phyloP scores from a whole-genome alignment of 2,888 invertebrate genomes.

The Harpalus rubripes region DNA sequence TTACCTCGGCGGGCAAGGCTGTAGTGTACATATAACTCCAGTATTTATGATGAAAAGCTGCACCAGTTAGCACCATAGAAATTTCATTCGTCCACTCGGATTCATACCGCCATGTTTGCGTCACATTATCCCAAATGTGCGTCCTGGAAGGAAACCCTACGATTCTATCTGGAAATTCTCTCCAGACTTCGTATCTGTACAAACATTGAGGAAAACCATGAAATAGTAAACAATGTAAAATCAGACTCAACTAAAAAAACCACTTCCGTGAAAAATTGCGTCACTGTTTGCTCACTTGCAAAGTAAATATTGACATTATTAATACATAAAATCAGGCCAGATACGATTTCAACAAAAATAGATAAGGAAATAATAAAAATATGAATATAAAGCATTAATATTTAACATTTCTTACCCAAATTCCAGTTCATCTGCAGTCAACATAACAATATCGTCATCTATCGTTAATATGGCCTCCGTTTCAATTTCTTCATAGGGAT shows the following conservation, averaged over 20 bases:
- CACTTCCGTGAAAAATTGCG: background rate
- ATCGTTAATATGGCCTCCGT: slow-evolving; percentile 97
- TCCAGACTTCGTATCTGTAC: slow-evolving; percentile 89
- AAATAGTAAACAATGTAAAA: slow-evolving; percentile 15
- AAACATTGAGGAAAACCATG: background rate
- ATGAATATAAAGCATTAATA: background rate
- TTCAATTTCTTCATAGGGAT: slow-evolving; percentile 96
- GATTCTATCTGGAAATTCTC: slow-evolving; percentile 97
- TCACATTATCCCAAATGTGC: slow-evolving; percentile 95
- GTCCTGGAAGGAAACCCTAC: slow-evolving; percentile 97
- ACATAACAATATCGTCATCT: slow-evolving; percentile 97
- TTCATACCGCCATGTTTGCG: slow-evolving; percentile 93
- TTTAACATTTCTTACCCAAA: slow-evolving; percentile 83
- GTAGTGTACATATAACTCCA: slow-evolving; percentile 97
- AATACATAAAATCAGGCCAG: background rate
- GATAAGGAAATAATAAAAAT: background rate
- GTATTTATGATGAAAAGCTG: slow-evolving; percentile 97
- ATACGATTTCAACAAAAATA: background rate
- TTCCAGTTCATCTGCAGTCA: slow-evolving; percentile 96
- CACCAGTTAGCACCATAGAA: slow-evolving; percentile 97
- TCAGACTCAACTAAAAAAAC: background rate
- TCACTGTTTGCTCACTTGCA: background rate
- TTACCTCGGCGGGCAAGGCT: slow-evolving; percentile 90
- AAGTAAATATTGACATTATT: slow-evolving; percentile 14
- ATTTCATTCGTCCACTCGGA: slow-evolving; percentile 98